Base-by-base conservation (phyloP, 2,797 vertebrate species). In the Pagetopsis macropterus region DNA sequence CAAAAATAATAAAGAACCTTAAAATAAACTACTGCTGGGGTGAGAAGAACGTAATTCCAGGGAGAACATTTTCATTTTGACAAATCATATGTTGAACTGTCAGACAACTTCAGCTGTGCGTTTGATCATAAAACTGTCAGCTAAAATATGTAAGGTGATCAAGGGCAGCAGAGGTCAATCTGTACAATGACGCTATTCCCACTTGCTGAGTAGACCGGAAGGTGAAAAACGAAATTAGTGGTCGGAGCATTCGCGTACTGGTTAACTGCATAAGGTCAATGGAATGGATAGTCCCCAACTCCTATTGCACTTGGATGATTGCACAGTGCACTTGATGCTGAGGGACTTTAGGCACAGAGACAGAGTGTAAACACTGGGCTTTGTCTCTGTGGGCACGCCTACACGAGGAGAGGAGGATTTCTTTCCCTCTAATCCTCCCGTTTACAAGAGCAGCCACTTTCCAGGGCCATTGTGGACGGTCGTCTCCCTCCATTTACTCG, bases 401-500 rank as follows among this genome's bases (percentile, higher is more conserved):
- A 78, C 87, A 87, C 88, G 71, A 87, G 78, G 73, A 87, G 78
- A 75, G 79, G 75, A 85, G 90, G 90, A 91, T 94, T 92, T 91
- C 84, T 88, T 78, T 86, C 67, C 75, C 85, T 91, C 91, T 95
- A 95, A 95, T 94, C 94, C 94, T 89, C 87, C 89, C 88, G 84
- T 94, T 94, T 94, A 94, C 92, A 94, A 93, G 92, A 91, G 87
- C 90, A 88, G 88, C 71, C 88, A 91, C 90, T 94, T 94, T 91
- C 90, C 79, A 52, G 84, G 86, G 76, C 87, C 91, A 94, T 93
- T 94, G 93, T 94, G 90, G 92, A 91, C 76, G 82, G 70, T 81
- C 85, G 92, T 93, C 92, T 95, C 92, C 91, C 93, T 92, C 92
- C 92, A 94, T 94, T 95, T 94, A 93, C 91, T 93, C 91, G 83